Evolutionary conservation across 2,113 vertebrate species (phyloP).

Genomic region (Corvus hawaiiensis): DNA sequence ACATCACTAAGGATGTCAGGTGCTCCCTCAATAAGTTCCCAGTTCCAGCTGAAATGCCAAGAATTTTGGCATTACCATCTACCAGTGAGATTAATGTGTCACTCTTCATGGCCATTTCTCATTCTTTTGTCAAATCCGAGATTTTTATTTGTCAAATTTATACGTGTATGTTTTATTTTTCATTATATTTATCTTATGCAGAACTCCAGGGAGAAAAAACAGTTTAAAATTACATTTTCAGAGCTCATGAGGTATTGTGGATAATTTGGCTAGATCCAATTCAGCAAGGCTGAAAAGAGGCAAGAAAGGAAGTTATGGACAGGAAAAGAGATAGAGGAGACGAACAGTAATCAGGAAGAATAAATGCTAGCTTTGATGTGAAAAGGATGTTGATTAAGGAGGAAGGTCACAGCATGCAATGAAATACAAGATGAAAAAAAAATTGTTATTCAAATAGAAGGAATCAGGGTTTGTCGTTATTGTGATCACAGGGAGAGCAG

Average conservation of each 20-base stretch:
- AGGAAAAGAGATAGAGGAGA: neutral
- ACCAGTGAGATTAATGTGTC: neutral
- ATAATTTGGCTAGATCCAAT: neutral
- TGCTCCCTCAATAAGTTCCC: neutral
- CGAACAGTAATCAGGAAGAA: neutral
- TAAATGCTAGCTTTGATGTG: neutral
- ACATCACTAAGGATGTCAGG: neutral
- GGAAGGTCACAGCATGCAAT: neutral
- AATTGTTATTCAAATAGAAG: neutral
- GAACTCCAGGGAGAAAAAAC: neutral
- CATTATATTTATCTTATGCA: neutral
- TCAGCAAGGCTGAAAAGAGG: neutral
- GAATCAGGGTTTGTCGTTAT: neutral
- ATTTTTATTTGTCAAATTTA: neutral
- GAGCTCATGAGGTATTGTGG: neutral
- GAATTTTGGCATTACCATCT: neutral
- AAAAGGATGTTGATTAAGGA: neutral
- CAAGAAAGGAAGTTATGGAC: neutral
- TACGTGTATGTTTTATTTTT: neutral
- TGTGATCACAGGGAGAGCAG: neutral
- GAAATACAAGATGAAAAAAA: neutral
- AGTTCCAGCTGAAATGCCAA: neutral
- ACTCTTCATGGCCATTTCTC: neutral
- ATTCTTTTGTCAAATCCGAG: neutral
- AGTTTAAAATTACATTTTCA: neutral